phyloP scores from a whole-genome alignment of 2,888 invertebrate species.

The Volucella inflata region DNA sequence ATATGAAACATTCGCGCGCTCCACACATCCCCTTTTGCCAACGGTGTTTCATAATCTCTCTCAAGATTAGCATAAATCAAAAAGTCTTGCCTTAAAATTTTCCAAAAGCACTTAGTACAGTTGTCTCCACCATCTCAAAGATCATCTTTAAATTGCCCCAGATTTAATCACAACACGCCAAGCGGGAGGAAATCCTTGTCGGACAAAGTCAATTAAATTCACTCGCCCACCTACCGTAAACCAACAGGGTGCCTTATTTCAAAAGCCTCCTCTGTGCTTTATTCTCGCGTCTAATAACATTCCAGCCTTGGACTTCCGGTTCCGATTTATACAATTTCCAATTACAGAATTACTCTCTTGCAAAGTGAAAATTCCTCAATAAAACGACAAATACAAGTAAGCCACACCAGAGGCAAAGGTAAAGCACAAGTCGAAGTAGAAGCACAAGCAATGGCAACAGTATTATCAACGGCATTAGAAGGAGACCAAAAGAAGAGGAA shows the following conservation, averaged over 20 bases:
- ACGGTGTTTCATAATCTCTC: too few relatives aligned
- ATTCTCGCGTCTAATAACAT: constrained; percentile 37
- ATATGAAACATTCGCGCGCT: too few relatives aligned
- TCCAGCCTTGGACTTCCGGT: constrained; percentile 42
- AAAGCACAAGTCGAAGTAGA: too few relatives aligned
- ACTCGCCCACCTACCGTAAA: neutral
- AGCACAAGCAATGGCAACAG: too few relatives aligned
- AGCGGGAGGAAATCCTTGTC: constrained; percentile 37
- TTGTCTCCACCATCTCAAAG: neutral
- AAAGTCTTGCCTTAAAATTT: too few relatives aligned
- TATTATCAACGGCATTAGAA: too few relatives aligned
- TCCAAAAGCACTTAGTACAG: too few relatives aligned
- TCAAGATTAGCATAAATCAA: too few relatives aligned
- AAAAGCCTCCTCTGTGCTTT: neutral
- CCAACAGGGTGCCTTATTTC: constrained; percentile 19
- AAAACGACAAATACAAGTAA: neutral
- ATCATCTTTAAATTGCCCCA: neutral
- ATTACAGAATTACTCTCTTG: constrained; percentile 47
- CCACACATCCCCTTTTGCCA: too few relatives aligned
- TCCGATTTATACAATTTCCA: constrained; percentile 60
- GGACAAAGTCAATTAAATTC: constrained; percentile 63
- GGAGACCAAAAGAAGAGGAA: neutral
- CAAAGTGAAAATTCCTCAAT: constrained; percentile 31
- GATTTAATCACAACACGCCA: constrained; percentile 37
- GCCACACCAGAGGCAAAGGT: too few relatives aligned